phyloP scores from a whole-genome alignment of 2,888 invertebrate species.

The Seira sanloemensis region DNA sequence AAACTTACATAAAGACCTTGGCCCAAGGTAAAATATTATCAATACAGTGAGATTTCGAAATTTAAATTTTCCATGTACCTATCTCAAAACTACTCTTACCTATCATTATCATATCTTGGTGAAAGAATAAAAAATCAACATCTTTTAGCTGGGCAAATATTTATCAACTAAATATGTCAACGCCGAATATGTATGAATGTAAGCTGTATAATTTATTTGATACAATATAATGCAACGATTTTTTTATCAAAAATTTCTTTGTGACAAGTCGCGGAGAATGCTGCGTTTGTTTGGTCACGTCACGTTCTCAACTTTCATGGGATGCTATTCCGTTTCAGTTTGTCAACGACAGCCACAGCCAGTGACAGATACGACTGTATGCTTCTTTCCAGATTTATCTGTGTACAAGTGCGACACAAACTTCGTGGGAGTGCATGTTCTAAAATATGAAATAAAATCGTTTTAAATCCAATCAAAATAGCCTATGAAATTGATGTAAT shows the following conservation, averaged over 20 bases:
- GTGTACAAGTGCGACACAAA: constrained; percentile 70
- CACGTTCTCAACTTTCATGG: neutral
- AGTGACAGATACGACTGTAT: constrained; percentile 67
- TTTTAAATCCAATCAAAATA: neutral
- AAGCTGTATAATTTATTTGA: no score
- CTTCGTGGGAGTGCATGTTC: constrained; percentile 68
- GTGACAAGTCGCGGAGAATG: no score
- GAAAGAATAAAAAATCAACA: no score
- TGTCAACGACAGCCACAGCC: constrained; percentile 68
- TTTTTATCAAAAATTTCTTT: no score
- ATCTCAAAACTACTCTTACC: neutral
- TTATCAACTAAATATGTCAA: neutral
- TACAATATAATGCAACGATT: no score
- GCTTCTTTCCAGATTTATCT: constrained; percentile 64
- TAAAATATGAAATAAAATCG: constrained; percentile 16
- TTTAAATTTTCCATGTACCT: neutral
- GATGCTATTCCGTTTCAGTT: neutral
- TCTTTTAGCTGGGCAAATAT: neutral
- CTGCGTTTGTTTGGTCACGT: neutral
- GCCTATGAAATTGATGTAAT: neutral
- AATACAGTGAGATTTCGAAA: neutral
- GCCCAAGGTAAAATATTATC: constrained; percentile 37
- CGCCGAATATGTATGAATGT: neutral
- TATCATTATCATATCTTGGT: constrained; percentile 5
- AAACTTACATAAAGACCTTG: constrained; percentile 36